Percentiles rank a stretch among this genome's conserved stretches.
phyloP scores from a whole-genome alignment of 1,140 invertebrate species.

The Acromyrmex heyeri region DNA sequence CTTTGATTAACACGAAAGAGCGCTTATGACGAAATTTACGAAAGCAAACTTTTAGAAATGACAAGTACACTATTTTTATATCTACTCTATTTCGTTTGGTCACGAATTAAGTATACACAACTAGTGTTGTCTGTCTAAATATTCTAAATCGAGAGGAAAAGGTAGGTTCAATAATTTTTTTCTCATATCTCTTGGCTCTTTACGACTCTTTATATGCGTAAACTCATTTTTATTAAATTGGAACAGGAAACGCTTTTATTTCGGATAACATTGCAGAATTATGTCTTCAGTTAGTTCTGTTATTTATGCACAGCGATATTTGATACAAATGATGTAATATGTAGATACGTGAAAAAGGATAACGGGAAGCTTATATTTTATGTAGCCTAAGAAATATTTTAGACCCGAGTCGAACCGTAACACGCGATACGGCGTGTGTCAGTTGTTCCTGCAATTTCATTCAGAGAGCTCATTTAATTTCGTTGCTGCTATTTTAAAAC shows the following conservation, averaged over 20 bases:
- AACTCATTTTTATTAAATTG: neutral
- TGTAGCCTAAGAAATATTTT: neutral
- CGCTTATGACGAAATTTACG: conserved; percentile 45
- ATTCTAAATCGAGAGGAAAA: neutral
- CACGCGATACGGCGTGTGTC: neutral
- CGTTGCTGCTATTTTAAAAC: neutral
- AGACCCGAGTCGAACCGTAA: neutral
- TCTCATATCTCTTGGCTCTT: neutral
- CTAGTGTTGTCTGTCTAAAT: no score
- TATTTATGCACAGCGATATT: neutral
- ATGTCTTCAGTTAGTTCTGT: neutral
- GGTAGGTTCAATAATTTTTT: neutral
- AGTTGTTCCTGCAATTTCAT: conserved; percentile 22
- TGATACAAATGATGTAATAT: neutral
- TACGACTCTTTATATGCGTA: neutral
- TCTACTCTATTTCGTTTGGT: neutral
- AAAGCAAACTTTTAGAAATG: conserved; percentile 7
- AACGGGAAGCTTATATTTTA: neutral
- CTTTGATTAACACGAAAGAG: conserved; percentile 63
- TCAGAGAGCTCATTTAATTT: conserved; percentile 25
- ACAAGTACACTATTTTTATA: conserved; percentile 6
- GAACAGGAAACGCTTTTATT: neutral
- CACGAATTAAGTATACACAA: neutral
- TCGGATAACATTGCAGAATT: neutral
- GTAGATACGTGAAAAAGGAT: neutral